These are phyloP conservation scores for Clivina fossor DNA, from an alignment of 2,888 invertebrate species.

Conservation along the genomic window DNA sequence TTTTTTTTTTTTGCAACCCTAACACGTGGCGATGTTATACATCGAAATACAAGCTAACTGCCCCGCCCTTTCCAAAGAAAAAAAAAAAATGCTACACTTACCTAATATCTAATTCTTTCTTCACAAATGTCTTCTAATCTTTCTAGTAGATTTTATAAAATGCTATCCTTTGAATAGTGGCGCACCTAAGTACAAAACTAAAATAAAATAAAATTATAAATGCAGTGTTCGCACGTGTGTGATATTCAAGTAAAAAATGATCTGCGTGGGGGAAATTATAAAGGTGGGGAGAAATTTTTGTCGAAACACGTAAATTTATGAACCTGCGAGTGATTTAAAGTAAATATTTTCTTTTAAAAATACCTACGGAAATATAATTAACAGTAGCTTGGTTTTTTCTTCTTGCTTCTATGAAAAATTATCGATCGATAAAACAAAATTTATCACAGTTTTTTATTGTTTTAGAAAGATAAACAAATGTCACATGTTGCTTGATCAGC, in stretches of 20 bases:
- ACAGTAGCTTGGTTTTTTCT: slow-evolving; percentile 3
- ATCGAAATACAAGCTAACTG: slow-evolving; percentile 16
- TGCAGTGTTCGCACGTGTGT: slow-evolving; percentile 24
- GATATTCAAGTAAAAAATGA: slow-evolving; percentile 14
- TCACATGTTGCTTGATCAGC: slow-evolving; percentile 30
- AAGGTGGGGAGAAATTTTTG: slow-evolving; percentile 20
- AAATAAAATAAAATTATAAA: slow-evolving; percentile 20
- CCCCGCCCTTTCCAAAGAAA: slow-evolving; percentile 26
- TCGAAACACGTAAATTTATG: slow-evolving; percentile 22
- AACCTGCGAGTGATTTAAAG: slow-evolving; percentile 28
- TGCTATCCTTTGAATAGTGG: slow-evolving; percentile 24
- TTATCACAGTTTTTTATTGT: slow-evolving; percentile 28
- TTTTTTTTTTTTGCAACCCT: too few species aligned
- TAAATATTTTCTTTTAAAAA: slow-evolving; percentile 10
- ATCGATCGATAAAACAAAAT: slow-evolving; percentile 31
- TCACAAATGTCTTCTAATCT: slow-evolving; percentile 15
- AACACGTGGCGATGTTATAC: slow-evolving; percentile 30
- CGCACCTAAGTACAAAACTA: slow-evolving; percentile 23
- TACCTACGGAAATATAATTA: slow-evolving; percentile 5
- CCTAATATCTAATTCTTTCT: slow-evolving; percentile 16
- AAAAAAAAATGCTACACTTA: not conserved
- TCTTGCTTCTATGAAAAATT: slow-evolving; percentile 13
- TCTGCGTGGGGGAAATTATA: slow-evolving; percentile 23
- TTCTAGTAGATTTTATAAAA: slow-evolving; percentile 19
- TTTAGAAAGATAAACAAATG: slow-evolving; percentile 33